Evolutionary conservation across 2,888 invertebrate species (phyloP), one percentile per base, ranked within the genome.

Genomic region (Polyommatus icarus): DNA sequence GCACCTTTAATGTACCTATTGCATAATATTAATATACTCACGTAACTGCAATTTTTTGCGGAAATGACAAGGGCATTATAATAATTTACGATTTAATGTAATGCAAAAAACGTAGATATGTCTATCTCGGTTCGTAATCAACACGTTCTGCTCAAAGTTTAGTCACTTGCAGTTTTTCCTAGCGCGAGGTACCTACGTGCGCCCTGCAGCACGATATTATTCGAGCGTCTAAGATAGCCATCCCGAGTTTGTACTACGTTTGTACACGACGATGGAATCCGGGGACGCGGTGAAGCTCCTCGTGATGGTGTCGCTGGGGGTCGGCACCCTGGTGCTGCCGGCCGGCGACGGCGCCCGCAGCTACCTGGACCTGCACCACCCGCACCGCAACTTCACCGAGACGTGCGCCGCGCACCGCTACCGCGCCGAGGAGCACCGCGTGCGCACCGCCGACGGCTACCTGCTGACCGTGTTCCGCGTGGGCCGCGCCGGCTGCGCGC

Each of bases 401-500:
- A 77, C 86, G 1, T 80, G 84, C 3, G 40, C 7, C 0, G 82
- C 82, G 76, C 82, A 83, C 77, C 84, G 84, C 0, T 78, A 83
- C 50, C 18, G 10, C 0, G 79, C 83, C 0, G 78, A 80, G 8
- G 81, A 82, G n/a, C 80, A 86, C 71, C 76, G 82, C 1, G 83
- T 86, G 4, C 79, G 78, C 7, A 87, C 87, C 2, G 83, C 86
- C 50, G 88, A 88, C 72, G 86, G 85, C 7, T 88, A 88, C 78
- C 83, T 84, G 4, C 79, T 87, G 8, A 83, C 81, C 3, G 20
- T 87, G 0, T 86, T 82, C 71, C 81, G 83, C 15, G 79, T 89
- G 4, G 82, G 36, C 72, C 36, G 40, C n/a, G 24, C 36, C 40
- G 40, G n/a, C 20, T 75, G 75, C 18, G 29, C 15, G 10, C 79